Conservation (phyloP, 1,140 invertebrate genomes). For the Euwallacea similis region DNA sequence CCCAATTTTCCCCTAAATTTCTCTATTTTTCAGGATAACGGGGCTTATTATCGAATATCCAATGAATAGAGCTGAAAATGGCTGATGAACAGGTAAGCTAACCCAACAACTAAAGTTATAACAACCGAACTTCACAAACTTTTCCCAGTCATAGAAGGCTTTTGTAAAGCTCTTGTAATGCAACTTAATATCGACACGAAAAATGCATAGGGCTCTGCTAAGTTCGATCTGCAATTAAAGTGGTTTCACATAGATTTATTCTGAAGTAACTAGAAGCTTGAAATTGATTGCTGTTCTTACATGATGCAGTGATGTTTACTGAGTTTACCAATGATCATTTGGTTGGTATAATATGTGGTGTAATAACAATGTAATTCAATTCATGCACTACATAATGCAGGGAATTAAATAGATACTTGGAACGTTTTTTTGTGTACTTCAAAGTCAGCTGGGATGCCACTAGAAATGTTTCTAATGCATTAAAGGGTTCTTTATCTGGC, state of each 20-base stretch:
- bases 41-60: conserved; percentile 19
- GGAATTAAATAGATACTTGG: too few species aligned
- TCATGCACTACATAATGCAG: too few species aligned
- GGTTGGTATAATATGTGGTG: too few species aligned
- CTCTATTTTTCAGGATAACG: conserved; percentile 8
- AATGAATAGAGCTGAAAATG: conserved; percentile 61
- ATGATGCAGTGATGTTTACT: too few species aligned
- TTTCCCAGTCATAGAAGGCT: not conserved
- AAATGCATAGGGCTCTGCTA: not conserved
- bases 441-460: too few species aligned
- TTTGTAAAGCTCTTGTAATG: not conserved
- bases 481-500: too few species aligned
- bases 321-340: too few species aligned
- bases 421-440: too few species aligned
- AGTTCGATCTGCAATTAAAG: not conserved
- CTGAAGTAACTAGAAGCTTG: not conserved
- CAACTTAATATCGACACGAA: not conserved
- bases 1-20: conserved; percentile 11
- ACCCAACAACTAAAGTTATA: conserved; percentile 9
- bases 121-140: not conserved
- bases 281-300: too few species aligned
- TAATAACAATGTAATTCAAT: too few species aligned
- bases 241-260: not conserved
- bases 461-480: too few species aligned
- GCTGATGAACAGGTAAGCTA: conserved; percentile 63